Conservation (phyloP, 2,888 invertebrate genomes). For the Cheilosia scutellata region DNA sequence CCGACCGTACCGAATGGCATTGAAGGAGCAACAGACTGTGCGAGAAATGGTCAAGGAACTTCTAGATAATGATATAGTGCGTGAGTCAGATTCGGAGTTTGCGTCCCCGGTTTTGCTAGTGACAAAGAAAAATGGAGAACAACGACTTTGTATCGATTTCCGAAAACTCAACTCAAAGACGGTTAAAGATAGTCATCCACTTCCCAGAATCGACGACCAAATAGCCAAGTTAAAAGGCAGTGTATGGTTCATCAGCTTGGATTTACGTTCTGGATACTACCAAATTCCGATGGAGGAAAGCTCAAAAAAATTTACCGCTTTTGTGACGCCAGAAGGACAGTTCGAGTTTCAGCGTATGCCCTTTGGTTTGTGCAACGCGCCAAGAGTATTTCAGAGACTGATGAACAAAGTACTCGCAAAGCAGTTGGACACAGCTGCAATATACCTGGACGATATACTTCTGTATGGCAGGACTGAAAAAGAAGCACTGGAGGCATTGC, state of each 20-base stretch:
- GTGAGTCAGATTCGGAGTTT: conserved; percentile 78
- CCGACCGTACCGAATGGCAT: conserved; percentile 77
- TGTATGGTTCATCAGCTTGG: conserved; percentile 77
- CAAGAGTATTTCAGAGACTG: conserved; percentile 78
- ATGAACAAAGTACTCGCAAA: conserved; percentile 61
- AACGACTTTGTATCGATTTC: conserved; percentile 78
- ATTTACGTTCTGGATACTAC: conserved; percentile 77
- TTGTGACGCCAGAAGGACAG: conserved; percentile 76
- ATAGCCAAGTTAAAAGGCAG: conserved; percentile 77
- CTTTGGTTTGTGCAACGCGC: conserved; percentile 80
- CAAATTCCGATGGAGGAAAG: conserved; percentile 76
- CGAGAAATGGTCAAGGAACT: conserved; percentile 75
- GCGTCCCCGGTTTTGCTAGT: conserved; percentile 71
- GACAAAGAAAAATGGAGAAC: conserved; percentile 73
- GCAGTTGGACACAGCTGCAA: conserved; percentile 43
- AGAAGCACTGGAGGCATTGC: conserved; percentile 49
- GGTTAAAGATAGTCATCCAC: conserved; percentile 78
- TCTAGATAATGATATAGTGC: conserved; percentile 72
- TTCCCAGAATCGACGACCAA: conserved; percentile 79
- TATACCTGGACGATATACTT: conserved; percentile 78
- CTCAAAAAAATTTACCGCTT: conserved; percentile 72
- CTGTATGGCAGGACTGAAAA: conserved; percentile 72
- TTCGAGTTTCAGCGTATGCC: conserved; percentile 79
- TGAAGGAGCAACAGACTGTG: conserved; percentile 74
- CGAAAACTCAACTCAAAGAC: conserved; percentile 79